Evolutionary conservation across 1,140 invertebrate genomes (phyloP), one percentile per base, ranked within the genome.

Genomic region (Delia radicum): DNA sequence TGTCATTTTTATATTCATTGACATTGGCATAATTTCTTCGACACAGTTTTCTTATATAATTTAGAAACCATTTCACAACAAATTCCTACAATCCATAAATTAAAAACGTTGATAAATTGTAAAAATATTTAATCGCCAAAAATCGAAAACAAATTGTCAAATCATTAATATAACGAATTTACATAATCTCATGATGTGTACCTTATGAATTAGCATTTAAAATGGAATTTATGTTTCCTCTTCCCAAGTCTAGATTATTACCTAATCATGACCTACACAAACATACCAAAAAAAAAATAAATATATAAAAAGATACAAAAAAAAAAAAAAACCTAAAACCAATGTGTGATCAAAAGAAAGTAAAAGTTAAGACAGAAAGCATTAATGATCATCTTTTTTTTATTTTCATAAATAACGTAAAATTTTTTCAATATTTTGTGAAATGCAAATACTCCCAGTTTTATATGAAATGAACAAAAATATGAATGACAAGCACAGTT

Each of bases 191-290:
- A 69, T 4, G n/a, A 18, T 55, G 18, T 55, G n/a, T 55, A 55
- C 12, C 15, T 10, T 33, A 33, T 21, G 37, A 69, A 69, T 69
- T 69, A 69, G 29, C 65, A 37, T 69, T 69, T 33, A 33, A 33
- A 69, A 31, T 69, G 21, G 12, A 24, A 21, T 69, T 33, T 69
- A n/a, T 2, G n/a, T 10, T 37, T 69, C 15, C 21, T 69, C 18
- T 33, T 31, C 15, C 21, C 21, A 69, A 69, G 29, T 69, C 24
- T 69, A 37, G 65, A 37, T 33, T 69, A 69, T 69, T 69, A 69
- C 65, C 29, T 69, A 69, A 69, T 69, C n/a, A 37, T 69, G 29
- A 69, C 29, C 65, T 67, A 67, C 29, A 67, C 63, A 28, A 29
- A 8, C 28, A 67, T 31, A 33, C 13, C 10, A 31, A 7, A 6